Percentiles rank a stretch among this genome's conserved stretches.
Conservation (phyloP, 2,888 invertebrate species). For the Plagiodera versicolora region DNA sequence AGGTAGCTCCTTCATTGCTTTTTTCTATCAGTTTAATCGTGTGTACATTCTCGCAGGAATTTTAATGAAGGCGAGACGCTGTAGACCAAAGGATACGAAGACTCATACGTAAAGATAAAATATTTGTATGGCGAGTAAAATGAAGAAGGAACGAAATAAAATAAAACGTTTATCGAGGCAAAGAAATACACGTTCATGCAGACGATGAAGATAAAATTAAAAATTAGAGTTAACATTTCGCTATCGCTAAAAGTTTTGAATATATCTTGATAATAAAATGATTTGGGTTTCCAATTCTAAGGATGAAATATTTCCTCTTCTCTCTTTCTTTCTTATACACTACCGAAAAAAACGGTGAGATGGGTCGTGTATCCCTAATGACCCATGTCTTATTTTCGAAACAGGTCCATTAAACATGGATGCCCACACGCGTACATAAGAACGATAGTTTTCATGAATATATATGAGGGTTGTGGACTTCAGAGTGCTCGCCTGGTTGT, state of each 20-base stretch:
- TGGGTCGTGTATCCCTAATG: neutral
- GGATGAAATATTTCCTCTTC: too few species aligned
- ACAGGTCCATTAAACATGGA: neutral
- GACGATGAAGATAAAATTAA: too few species aligned
- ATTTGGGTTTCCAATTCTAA: too few species aligned
- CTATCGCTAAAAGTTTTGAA: too few species aligned
- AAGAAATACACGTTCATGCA: too few species aligned
- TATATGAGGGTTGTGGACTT: neutral
- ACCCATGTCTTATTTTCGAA: neutral
- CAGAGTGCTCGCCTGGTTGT: neutral
- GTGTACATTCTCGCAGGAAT: slow-evolving; percentile 36
- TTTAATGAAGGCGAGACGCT: slow-evolving; percentile 39
- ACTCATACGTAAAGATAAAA: slow-evolving; percentile 30
- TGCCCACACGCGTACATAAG: neutral
- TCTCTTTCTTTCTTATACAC: too few species aligned
- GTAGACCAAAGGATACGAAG: slow-evolving; percentile 32
- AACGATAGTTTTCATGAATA: neutral
- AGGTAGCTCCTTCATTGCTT: slow-evolving; percentile 7
- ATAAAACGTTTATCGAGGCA: too few species aligned
- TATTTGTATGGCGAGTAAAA: slow-evolving; percentile 24
- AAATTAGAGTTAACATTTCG: too few species aligned
- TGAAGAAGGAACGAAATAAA: slow-evolving; percentile 24
- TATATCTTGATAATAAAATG: too few species aligned
- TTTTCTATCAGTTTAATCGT: slow-evolving; percentile 27
- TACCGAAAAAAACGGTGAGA: neutral